Conservation (phyloP, 2,113 vertebrate genomes). For the Phaethornis superciliosus region DNA sequence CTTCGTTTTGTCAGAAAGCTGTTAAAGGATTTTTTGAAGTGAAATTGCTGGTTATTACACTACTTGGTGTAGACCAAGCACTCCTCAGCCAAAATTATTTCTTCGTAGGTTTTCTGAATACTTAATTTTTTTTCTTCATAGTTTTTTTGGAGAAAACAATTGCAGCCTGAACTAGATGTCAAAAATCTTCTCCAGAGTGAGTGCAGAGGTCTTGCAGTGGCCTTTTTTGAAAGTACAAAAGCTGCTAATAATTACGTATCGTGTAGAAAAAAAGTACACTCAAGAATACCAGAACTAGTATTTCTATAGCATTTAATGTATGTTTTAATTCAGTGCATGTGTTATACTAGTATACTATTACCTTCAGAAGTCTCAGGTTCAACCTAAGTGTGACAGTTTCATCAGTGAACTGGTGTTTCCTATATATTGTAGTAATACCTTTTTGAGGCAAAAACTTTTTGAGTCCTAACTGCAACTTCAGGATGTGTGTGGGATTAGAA, state of each 20-base stretch:
- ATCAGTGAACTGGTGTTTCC: background rate
- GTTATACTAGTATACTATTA: background rate
- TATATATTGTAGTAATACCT: background rate
- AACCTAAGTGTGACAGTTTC: fast-evolving
- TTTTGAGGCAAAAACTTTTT: background rate
- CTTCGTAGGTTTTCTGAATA: background rate
- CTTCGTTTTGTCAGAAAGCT: background rate
- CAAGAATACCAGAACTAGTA: background rate
- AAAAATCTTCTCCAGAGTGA: background rate
- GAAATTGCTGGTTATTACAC: background rate
- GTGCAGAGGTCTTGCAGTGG: background rate
- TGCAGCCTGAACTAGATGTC: background rate
- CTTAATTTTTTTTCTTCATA: fast-evolving
- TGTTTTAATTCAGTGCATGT: background rate
- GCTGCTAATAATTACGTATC: background rate
- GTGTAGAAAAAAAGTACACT: background rate
- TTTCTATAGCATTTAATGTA: background rate
- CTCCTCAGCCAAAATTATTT: background rate
- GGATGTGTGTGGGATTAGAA: background rate
- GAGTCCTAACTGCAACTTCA: background rate
- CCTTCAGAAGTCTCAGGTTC: background rate
- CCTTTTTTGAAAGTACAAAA: background rate
- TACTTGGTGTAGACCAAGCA: background rate
- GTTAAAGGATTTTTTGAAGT: background rate
- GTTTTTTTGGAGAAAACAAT: background rate